Evolutionary conservation across 2,797 vertebrate species (phyloP), one percentile per base, ranked within the genome.

Genomic region (Phrynocephalus vlangalii): DNA sequence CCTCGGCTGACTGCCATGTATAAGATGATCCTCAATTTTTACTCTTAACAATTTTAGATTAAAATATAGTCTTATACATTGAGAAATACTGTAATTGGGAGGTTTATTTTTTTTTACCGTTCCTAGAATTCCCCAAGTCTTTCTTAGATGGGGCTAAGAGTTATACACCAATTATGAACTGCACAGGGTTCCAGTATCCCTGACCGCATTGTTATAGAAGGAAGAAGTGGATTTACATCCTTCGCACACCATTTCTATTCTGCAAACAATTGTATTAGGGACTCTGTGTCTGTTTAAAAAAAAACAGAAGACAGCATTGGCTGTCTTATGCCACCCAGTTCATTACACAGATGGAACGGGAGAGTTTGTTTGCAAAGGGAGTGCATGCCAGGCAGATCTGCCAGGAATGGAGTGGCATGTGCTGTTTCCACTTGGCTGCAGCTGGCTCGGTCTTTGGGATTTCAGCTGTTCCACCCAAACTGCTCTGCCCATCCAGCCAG

Each of bases 231-330:
- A 90, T 93, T 88, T 90, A 18, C n/a, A 5, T 86, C 87, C 90
- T 78, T 90, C 90, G 73, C 86, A 89, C 90, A 73, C 88, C 30
- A 67, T 93, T 93, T 90, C 76, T 88, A 0, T 91, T 94, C 83
- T 79, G 87, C 87, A 87, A 81, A 84, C 83, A 85, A 60, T 93
- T 94, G 33, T 90, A 87, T 92, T 87, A 90, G 88, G 90, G 91
- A 72, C 71, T 91, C 44, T 75, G 52, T 56, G 52, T 56, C 52
- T 56, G 52, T 44, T 44, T 44, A 44, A 13, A 56, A 56, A 68
- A 67, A 5, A 84, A 91, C 22, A 79, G 85, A 91, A 87, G 52
- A 56, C 52, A 56, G 9, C 52, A 13, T 56, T 5, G 75, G 50
- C 78, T 89, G 63, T 91, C 91, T n/a, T 89, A 87, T 48, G 50